These are phyloP conservation scores for Heptascelio sp. DNA, from an alignment of 2,888 invertebrate genomes.

Conservation along the genomic window DNA sequence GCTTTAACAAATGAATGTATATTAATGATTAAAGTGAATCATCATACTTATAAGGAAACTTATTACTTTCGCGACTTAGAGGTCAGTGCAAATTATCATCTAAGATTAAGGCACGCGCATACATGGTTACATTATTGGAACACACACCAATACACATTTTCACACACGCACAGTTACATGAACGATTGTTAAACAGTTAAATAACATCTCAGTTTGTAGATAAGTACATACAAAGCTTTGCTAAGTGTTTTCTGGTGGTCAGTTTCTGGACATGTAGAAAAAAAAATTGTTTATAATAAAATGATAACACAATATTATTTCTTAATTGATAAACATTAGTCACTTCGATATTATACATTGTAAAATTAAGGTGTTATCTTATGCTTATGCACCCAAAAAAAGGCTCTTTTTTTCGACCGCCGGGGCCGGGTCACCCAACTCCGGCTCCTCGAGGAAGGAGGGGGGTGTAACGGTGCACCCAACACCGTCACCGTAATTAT, in stretches of 20 bases:
- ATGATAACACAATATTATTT: conserved; percentile 83
- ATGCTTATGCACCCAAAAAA: too few relatives aligned
- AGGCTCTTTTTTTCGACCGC: too few relatives aligned
- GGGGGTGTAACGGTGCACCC: too few relatives aligned
- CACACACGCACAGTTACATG: conserved; percentile 68
- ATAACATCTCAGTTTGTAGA: conserved; percentile 81
- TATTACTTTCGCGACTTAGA: conserved; percentile 68
- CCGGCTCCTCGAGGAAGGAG: too few relatives aligned
- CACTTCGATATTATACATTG: conserved; percentile 43
- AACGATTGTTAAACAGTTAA: conserved; percentile 63
- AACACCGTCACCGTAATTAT: too few relatives aligned
- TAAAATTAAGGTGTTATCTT: too few relatives aligned
- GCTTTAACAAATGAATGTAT: conserved; percentile 83
- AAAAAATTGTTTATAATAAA: conserved; percentile 83
- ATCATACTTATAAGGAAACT: conserved; percentile 74
- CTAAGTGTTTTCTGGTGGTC: conserved; percentile 84
- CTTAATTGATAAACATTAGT: conserved; percentile 74
- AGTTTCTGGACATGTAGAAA: conserved; percentile 83
- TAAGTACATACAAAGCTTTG: conserved; percentile 83
- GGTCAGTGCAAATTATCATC: conserved; percentile 60
- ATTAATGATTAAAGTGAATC: conserved; percentile 74
- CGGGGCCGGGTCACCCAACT: too few relatives aligned
- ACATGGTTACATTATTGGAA: conserved; percentile 73
- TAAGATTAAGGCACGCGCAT: conserved; percentile 41
- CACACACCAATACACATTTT: conserved; percentile 70